Base-by-base conservation (phyloP, 2,113 vertebrate species). In the Anoplopoma fimbria region DNA sequence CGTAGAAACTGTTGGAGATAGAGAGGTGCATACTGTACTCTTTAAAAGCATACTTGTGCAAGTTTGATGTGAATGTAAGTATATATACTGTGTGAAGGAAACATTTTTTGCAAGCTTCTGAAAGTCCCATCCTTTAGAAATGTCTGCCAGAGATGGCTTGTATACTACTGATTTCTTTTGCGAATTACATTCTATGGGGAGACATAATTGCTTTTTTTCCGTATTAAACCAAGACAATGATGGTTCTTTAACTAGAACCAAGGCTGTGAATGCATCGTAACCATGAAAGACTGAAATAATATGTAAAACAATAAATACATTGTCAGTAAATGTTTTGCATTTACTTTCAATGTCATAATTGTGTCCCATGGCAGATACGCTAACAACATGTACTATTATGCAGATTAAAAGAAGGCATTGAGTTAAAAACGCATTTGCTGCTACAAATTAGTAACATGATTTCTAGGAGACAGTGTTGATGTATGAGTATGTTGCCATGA, bases 191-290 rank as follows among this genome's bases (percentile, higher is more conserved):
- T 77, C 49, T 49, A 36, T 25, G 23, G 17, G 40, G 40, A 78
- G 29, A 78, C 40, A 14, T 78, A 38, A 69, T 77, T 67, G 19
- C 74, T 42, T 49, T 23, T 49, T 49, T 8, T 21, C 47, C 10
- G 21, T 49, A 49, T 23, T 49, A 49, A 23, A 49, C 47, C 47
- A 49, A 49, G 47, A 23, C 47, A 21, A 23, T 49, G 17, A 7
- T 45, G 42, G 9, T 38, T 64, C 4, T 64, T 47, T 27, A 21
- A 69, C n/a, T 12, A 29, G 15, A 27, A 70, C 31, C 31, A 6
- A 65, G n/a, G 34, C 6, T 38, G 21, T 15, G n/a, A 64, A 6
- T 9, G n/a, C 14, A 36, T 9, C 10, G 14, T 38, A 27, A 42
- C 13, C 36, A 42, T 65, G 63, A 40, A 38, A 38, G 12, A 25